Conservation (phyloP, 2,888 invertebrate species). For the Galeruca laticollis region DNA sequence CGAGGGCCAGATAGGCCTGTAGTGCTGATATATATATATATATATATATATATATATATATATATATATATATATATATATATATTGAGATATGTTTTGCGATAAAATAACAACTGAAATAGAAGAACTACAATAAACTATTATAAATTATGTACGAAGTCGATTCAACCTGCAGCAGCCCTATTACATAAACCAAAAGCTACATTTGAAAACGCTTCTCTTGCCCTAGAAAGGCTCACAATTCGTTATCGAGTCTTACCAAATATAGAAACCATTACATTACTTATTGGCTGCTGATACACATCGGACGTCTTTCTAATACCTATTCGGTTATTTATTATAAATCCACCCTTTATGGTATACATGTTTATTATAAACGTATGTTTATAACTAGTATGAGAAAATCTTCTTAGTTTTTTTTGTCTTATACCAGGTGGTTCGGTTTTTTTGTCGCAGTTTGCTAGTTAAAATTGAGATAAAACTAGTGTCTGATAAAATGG, state of each 20-base stretch:
- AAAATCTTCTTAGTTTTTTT: conserved; percentile 12
- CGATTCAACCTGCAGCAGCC: background rate
- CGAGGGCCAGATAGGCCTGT: too few species aligned
- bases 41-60: too few species aligned
- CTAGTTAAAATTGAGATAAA: too few species aligned
- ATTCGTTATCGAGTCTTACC: conserved; percentile 44
- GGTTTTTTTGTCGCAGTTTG: too few species aligned
- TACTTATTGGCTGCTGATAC: conserved; percentile 45
- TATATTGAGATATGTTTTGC: background rate
- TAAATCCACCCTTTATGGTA: conserved; percentile 39
- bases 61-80: too few species aligned
- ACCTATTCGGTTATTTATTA: conserved; percentile 43
- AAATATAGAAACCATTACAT: conserved; percentile 50
- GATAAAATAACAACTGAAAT: background rate
- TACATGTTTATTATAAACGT: conserved; percentile 27
- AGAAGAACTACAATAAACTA: background rate
- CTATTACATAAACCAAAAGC: conserved; percentile 2
- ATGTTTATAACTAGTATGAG: conserved; percentile 4
- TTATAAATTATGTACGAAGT: background rate
- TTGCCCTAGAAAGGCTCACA: conserved; percentile 35
- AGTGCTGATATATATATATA: too few species aligned
- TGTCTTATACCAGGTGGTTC: background rate
- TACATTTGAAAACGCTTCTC: conserved; percentile 3
- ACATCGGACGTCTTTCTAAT: conserved; percentile 44
- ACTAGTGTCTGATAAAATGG: too few species aligned